Conservation (phyloP, 2,113 vertebrate species). For the Gymnogyps californianus region DNA sequence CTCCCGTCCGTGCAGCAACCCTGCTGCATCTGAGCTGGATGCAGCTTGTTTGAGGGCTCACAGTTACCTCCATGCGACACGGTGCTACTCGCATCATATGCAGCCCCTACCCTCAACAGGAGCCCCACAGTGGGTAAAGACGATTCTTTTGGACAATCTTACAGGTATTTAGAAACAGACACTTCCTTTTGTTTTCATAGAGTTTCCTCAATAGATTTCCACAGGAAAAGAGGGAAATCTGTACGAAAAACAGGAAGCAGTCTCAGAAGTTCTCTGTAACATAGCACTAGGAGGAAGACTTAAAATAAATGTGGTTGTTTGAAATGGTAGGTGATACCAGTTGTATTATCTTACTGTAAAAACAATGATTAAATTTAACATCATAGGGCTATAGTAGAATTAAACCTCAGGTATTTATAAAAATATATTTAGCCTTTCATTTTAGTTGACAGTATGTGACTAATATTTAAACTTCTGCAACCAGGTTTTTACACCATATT, state of each 20-base stretch:
- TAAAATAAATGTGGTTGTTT: slow-evolving; percentile 7
- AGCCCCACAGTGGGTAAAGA: background rate
- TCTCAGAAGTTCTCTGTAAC: background rate
- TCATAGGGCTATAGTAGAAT: background rate
- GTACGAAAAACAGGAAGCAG: slow-evolving; percentile 50
- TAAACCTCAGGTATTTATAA: background rate
- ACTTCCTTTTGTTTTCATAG: slow-evolving; percentile 50
- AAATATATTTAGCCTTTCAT: background rate
- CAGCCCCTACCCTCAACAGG: background rate
- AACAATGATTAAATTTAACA: background rate
- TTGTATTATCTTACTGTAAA: background rate
- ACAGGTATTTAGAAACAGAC: background rate
- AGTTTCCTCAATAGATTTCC: slow-evolving; percentile 55
- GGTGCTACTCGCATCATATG: accelerated
- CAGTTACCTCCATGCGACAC: background rate
- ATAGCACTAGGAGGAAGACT: background rate
- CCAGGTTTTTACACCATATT: background rate
- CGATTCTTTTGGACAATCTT: background rate
- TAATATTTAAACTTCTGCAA: background rate
- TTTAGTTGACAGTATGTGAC: background rate
- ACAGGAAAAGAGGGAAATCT: slow-evolving; percentile 54
- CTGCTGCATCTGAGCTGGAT: background rate
- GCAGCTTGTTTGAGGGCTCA: background rate
- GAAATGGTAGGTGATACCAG: background rate
- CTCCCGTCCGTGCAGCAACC: no score